A percentile compares a stretch with the other conserved stretches of the same genome.
Conservation (phyloP, 2,888 invertebrate species). For the Frankliniella fusca region DNA sequence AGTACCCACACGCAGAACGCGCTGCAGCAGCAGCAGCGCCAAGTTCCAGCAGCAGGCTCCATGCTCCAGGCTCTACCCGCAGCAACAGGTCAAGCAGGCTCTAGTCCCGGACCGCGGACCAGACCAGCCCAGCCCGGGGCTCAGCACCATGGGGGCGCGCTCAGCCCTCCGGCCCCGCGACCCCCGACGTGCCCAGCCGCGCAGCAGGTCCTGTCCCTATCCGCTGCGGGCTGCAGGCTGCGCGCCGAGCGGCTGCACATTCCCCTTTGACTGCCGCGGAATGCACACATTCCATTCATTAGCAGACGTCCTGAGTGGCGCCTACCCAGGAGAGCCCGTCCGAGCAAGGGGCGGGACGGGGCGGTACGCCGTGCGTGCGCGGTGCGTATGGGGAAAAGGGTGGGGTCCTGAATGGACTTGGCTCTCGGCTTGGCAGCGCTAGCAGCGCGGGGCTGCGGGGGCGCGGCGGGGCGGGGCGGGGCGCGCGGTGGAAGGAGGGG, state of each 20-base stretch:
- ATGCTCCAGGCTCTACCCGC: not conserved
- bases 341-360: not conserved
- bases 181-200: not conserved
- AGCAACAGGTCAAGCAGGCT: not conserved
- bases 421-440: conserved; percentile 19
- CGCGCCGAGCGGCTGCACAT: not conserved
- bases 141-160: not conserved
- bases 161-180: not conserved
- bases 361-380: not conserved
- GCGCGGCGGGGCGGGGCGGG: not conserved
- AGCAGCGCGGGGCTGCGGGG: not conserved
- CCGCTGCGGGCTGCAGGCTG: not conserved
- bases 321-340: not conserved
- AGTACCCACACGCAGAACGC: no score
- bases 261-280: not conserved
- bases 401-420: conserved; percentile 11
- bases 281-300: conserved; percentile 25
- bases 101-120: no score
- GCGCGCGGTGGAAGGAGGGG: not conserved
- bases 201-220: not conserved
- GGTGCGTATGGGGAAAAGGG: not conserved
- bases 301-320: not conserved
- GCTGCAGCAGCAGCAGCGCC: not conserved
- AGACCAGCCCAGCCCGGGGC: not conserved
- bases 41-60: not conserved